Evolutionary conservation across 2,888 invertebrate species (phyloP).

Genomic region (Cosmia pyralina): DNA sequence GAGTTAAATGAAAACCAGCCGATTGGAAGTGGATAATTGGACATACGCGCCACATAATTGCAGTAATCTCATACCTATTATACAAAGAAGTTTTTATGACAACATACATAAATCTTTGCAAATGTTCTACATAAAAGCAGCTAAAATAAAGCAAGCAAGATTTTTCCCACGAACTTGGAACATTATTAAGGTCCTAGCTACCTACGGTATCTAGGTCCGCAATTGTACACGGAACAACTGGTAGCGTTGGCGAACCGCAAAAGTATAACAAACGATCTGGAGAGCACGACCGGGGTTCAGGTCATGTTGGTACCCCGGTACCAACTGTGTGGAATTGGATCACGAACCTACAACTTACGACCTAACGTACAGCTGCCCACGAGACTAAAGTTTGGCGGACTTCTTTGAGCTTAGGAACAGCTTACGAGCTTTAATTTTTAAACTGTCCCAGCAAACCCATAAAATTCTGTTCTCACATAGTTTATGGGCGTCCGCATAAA

Average conservation of each 20-base stretch:
- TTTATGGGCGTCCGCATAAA: slow-evolving; percentile 19
- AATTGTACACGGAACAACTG: slow-evolving; percentile 81
- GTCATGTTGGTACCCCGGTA: slow-evolving; percentile 62
- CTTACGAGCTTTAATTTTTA: slow-evolving; percentile 31
- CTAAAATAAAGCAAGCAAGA: slow-evolving; percentile 49
- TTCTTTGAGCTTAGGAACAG: slow-evolving; percentile 30
- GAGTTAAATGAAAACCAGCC: slow-evolving; percentile 25
- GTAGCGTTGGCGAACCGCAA: slow-evolving; percentile 82
- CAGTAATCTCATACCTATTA: slow-evolving; percentile 12
- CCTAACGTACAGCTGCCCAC: slow-evolving; percentile 40
- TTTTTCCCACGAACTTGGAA: slow-evolving; percentile 74
- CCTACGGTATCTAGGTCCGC: slow-evolving; percentile 76
- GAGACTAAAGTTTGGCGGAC: slow-evolving; percentile 53
- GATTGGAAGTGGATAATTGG: slow-evolving; percentile 29
- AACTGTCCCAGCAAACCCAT: slow-evolving; percentile 25
- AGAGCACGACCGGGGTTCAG: slow-evolving; percentile 63
- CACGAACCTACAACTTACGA: slow-evolving; percentile 65
- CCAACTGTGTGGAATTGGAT: slow-evolving; percentile 62
- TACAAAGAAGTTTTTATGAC: slow-evolving; percentile 6
- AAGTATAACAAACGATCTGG: slow-evolving; percentile 78
- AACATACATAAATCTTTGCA: slow-evolving; percentile 9
- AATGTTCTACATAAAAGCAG: slow-evolving; percentile 26
- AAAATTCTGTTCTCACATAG: slow-evolving; percentile 27
- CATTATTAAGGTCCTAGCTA: slow-evolving; percentile 73
- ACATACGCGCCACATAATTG: slow-evolving; percentile 26